Percentiles rank a stretch among this genome's conserved stretches.
Evolutionary conservation across 2,113 vertebrate species (phyloP).

Genomic region (Papio anubis): DNA sequence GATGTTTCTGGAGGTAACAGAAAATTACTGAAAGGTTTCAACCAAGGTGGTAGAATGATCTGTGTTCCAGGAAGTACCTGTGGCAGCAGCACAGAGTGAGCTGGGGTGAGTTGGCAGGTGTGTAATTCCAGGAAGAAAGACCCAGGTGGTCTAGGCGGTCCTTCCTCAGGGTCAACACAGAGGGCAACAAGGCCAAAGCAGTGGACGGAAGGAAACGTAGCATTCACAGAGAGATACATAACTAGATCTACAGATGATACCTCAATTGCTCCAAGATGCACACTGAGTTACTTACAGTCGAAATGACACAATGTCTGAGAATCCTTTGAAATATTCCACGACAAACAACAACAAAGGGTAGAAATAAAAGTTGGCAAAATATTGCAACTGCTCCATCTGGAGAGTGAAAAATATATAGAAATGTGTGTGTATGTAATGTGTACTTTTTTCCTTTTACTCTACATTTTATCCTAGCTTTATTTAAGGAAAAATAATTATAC

Average conservation of each 20-base stretch:
- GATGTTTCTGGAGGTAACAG: background rate
- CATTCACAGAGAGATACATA: background rate
- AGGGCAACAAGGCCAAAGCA: background rate
- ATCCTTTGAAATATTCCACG: background rate
- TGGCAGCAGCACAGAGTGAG: background rate
- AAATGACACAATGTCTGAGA: background rate
- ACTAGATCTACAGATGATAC: background rate
- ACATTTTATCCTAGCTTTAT: background rate
- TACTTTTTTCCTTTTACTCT: too few relatives aligned
- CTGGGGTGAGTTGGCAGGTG: background rate
- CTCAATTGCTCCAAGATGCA: background rate
- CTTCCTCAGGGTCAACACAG: background rate
- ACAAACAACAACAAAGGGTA: background rate
- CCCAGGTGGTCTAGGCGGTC: too few relatives aligned
- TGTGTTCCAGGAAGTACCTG: background rate
- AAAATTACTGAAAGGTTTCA: background rate
- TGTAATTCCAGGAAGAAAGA: background rate
- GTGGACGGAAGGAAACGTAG: rapidly evolving
- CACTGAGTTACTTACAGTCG: background rate
- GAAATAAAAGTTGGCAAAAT: background rate
- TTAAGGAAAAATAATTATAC: background rate
- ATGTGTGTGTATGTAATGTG: too few relatives aligned
- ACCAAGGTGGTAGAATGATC: too few relatives aligned
- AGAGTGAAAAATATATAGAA: background rate
- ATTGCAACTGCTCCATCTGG: background rate